phyloP scores from a whole-genome alignment of 2,888 invertebrate species.

The Agapostemon virescens region DNA sequence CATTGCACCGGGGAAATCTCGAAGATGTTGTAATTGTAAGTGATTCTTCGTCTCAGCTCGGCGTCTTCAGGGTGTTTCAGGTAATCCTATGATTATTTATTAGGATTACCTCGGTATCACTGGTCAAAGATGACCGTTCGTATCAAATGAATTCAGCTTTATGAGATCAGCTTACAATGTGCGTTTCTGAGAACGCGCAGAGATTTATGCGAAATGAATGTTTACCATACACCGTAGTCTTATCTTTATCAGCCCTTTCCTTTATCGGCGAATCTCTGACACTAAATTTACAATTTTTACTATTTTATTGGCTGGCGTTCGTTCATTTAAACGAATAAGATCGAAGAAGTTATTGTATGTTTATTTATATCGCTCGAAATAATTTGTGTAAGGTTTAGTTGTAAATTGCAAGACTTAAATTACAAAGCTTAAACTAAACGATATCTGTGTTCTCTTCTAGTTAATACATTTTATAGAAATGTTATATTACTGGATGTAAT shows the following conservation, averaged over 20 bases:
- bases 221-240: not conserved
- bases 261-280: not conserved
- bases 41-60: conserved; percentile 13
- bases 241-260: not conserved
- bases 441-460: too few relatives aligned
- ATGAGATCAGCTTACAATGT: not conserved
- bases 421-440: too few relatives aligned
- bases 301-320: not conserved
- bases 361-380: not conserved
- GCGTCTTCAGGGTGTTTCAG: conserved; percentile 11
- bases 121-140: not conserved
- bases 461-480: too few relatives aligned
- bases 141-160: not conserved
- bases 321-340: not conserved
- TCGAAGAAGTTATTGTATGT: not conserved
- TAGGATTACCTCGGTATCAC: conserved; percentile 7
- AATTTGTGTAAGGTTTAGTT: not conserved
- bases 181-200: not conserved
- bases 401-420: too few relatives aligned
- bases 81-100: conserved; percentile 21
- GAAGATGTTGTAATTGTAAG: conserved; percentile 34
- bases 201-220: not conserved
- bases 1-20: conserved; percentile 33
- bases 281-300: not conserved
- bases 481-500: too few relatives aligned